Conservation (phyloP, 1,140 invertebrate genomes). For the Tetragnatha versicolor region DNA sequence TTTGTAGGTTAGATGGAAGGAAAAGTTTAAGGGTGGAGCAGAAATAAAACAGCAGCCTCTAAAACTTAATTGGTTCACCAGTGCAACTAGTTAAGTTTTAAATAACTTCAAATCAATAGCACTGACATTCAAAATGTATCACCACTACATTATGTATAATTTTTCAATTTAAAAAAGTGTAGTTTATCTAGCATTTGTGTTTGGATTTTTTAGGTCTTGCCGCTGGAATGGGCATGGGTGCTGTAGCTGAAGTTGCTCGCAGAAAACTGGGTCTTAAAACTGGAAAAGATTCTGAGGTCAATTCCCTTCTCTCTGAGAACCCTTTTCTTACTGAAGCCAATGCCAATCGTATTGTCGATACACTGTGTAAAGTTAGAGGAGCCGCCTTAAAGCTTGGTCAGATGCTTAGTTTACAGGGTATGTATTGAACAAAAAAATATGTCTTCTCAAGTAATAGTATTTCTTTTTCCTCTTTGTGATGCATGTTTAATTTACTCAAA, state of each 20-base stretch:
- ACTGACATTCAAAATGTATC: too few species aligned
- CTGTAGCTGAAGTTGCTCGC: slow-evolving; percentile 87
- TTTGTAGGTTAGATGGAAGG: too few species aligned
- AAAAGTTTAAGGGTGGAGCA: too few species aligned
- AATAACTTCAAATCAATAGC: too few species aligned
- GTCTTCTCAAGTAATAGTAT: neutral
- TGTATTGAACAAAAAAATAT: too few species aligned
- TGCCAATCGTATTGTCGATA: slow-evolving; percentile 95
- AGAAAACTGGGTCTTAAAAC: slow-evolving; percentile 74
- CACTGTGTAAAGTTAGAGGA: slow-evolving; percentile 93
- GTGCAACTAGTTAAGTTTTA: too few species aligned
- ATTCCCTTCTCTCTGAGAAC: slow-evolving; percentile 63
- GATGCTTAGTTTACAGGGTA: slow-evolving; percentile 92
- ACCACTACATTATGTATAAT: too few species aligned
- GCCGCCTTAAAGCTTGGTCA: slow-evolving; percentile 98
- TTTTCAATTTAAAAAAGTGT: too few species aligned
- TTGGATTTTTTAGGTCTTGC: slow-evolving; percentile 80
- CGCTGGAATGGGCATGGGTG: slow-evolving; percentile 89
- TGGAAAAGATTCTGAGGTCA: slow-evolving; percentile 40
- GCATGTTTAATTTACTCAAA: neutral
- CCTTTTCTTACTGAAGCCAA: slow-evolving; percentile 89
- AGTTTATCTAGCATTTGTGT: too few species aligned
- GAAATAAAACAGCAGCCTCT: too few species aligned
- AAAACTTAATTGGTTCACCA: too few species aligned
- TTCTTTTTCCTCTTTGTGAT: neutral